Evolutionary conservation across 2,113 vertebrate species (phyloP).

Genomic region (Pan troglodytes): NHGRI_mPanTro3-v2.1_pri NC_072403.2:139943501-139944000

Average conservation of each 20-base stretch:
- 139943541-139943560: not conserved
- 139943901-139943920: too few species aligned
- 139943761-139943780: too few species aligned
- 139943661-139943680: not conserved
- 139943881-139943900: not conserved
- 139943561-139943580: not conserved
- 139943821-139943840: not conserved
- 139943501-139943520: not conserved
- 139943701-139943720: not conserved
- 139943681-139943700: too few species aligned
- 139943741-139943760: not conserved
- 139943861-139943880: not conserved
- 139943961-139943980: rapidly evolving
- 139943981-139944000: too few species aligned
- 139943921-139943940: rapidly evolving
- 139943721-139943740: not conserved
- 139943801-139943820: not conserved
- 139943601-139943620: not conserved
- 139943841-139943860: not conserved
- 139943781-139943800: not conserved
- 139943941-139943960: not conserved
- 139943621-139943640: not conserved
- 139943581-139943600: too few species aligned
- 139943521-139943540: not conserved
- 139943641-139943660: not conserved